A percentile compares a stretch with the other conserved stretches of the same genome.
Evolutionary conservation across 2,113 vertebrate species (phyloP).

Genomic region (Neotoma lepida): DNA sequence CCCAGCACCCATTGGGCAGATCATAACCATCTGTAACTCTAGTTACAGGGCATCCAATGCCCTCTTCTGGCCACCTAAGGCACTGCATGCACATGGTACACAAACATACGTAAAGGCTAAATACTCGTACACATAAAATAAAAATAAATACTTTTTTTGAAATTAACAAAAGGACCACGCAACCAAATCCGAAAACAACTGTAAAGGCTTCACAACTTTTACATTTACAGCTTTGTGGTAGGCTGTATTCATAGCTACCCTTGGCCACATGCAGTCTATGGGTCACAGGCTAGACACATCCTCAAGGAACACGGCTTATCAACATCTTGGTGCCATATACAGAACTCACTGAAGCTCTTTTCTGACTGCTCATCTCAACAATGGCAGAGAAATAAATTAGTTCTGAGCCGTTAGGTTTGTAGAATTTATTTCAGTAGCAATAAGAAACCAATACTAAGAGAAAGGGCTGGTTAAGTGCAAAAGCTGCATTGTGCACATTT

Average conservation of each 20-base stretch:
- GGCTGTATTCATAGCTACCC: background rate
- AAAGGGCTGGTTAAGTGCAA: slow-evolving; percentile 2
- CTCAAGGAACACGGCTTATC: background rate
- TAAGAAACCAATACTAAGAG: slow-evolving; percentile 49
- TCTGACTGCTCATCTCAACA: background rate
- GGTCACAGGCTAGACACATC: background rate
- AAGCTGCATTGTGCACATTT: slow-evolving; percentile 3
- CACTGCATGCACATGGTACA: background rate
- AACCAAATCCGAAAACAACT: background rate
- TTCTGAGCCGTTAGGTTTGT: background rate
- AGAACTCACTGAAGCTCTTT: background rate
- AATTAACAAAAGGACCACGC: background rate
- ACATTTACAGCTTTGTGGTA: background rate
- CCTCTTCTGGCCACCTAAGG: background rate
- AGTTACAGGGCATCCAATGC: background rate
- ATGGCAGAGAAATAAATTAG: background rate
- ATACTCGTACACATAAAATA: background rate
- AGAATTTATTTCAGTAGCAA: background rate
- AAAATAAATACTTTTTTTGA: background rate
- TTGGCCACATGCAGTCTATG: no score
- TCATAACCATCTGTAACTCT: background rate
- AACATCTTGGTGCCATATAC: background rate
- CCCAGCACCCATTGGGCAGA: background rate
- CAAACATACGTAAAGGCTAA: no score
- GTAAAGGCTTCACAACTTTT: background rate